Evolutionary conservation across 2,888 invertebrate species (phyloP).

Genomic region (Macrosiphum euphorbiae): DNA sequence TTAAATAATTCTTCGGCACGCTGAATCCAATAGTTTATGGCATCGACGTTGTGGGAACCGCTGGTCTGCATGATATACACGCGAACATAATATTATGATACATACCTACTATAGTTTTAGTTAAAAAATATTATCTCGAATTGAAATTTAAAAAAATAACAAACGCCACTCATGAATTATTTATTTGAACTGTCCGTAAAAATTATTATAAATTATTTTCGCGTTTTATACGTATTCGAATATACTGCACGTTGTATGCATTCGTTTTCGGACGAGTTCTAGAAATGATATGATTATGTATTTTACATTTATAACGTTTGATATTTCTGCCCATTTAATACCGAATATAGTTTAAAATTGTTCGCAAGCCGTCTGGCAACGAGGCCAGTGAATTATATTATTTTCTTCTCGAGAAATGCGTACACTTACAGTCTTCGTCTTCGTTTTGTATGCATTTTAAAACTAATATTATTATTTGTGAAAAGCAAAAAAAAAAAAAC

Average conservation of each 20-base stretch:
- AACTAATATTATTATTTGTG: background rate
- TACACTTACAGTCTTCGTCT: background rate
- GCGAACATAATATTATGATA: no score
- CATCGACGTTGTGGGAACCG: background rate
- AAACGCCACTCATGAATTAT: conserved; percentile 18
- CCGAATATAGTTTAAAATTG: background rate
- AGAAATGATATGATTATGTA: background rate
- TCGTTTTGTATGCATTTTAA: background rate
- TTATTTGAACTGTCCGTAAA: background rate
- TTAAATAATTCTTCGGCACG: background rate
- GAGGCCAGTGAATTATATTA: background rate
- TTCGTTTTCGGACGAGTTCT: background rate
- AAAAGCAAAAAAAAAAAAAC: background rate
- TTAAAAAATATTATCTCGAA: background rate
- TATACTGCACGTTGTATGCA: background rate
- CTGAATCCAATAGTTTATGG: background rate
- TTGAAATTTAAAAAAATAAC: background rate
- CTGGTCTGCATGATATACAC: background rate
- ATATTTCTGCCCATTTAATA: background rate
- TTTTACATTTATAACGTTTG: background rate
- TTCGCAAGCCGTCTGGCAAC: background rate
- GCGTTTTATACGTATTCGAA: background rate
- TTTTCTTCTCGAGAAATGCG: background rate
- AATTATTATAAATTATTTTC: background rate
- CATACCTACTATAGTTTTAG: background rate